A percentile compares a stretch with the other conserved stretches of the same genome.
These are phyloP conservation scores for Caenorhabditis wallacei DNA, from an alignment of 2,888 invertebrate species.

Conservation along the genomic window DNA sequence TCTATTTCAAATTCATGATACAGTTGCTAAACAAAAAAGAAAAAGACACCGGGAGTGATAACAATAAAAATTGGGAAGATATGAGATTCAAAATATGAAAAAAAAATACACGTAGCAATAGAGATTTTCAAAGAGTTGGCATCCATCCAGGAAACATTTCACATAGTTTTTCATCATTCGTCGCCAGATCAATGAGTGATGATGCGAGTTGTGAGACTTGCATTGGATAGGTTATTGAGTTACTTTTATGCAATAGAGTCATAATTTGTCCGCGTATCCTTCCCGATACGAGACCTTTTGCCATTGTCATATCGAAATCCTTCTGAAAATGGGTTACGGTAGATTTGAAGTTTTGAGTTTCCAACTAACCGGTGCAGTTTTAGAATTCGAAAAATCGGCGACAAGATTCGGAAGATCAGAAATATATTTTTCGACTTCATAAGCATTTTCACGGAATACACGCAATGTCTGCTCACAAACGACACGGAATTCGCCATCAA, in stretches of 20 bases:
- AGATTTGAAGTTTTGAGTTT: not conserved
- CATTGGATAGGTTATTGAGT: conserved; percentile 69
- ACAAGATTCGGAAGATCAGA: conserved; percentile 63
- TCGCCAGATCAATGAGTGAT: conserved; percentile 93
- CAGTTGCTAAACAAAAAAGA: not conserved
- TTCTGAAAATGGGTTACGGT: conserved; percentile 34
- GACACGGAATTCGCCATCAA: conserved; percentile 88
- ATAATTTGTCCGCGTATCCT: conserved; percentile 58
- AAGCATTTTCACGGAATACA: conserved; percentile 91
- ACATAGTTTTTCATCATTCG: conserved; percentile 91
- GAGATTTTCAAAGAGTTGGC: conserved; percentile 88
- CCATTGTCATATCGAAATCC: conserved; percentile 59
- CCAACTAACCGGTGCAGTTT: conserved; percentile 18
- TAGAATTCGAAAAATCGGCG: conserved; percentile 8
- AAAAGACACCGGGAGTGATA: conserved; percentile 35
- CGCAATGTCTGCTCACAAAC: conserved; percentile 84
- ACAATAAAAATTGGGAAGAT: not conserved
- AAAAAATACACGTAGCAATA: conserved; percentile 17
- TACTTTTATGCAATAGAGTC: conserved; percentile 55
- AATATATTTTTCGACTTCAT: conserved; percentile 82
- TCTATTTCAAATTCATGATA: conserved; percentile 21
- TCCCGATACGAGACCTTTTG: conserved; percentile 55
- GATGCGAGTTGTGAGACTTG: conserved; percentile 86
- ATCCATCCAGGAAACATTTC: conserved; percentile 99
- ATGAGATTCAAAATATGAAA: conserved; percentile 26